phyloP scores from a whole-genome alignment of 2,113 vertebrate species.

The Dendrocopos noguchii region DNA sequence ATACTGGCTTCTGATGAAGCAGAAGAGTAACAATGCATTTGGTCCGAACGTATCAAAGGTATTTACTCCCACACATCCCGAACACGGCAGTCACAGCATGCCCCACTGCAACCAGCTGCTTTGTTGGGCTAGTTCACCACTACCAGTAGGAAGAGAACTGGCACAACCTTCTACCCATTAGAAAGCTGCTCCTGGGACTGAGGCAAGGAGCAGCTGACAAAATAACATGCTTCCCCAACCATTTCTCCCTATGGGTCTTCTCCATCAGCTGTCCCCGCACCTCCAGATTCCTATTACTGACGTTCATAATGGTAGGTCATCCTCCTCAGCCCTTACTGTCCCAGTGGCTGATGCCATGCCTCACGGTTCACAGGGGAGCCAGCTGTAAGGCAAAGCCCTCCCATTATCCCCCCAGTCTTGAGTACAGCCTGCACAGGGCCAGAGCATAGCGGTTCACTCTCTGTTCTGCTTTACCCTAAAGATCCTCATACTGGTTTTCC shows the following conservation, averaged over 20 bases:
- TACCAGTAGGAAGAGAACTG: background rate
- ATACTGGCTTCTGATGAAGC: background rate
- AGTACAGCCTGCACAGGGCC: accelerated
- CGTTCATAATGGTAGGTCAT: background rate
- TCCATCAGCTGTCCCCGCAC: background rate
- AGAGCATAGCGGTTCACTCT: background rate
- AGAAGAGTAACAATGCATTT: background rate
- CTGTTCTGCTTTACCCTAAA: background rate
- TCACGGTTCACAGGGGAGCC: background rate
- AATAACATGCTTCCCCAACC: accelerated
- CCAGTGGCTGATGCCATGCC: accelerated
- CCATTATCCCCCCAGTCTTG: background rate
- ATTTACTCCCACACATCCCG: background rate
- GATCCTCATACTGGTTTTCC: background rate
- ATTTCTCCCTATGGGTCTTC: background rate
- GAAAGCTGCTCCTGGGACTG: background rate
- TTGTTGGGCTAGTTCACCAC: background rate
- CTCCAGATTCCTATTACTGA: background rate
- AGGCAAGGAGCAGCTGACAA: background rate
- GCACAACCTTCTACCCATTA: background rate
- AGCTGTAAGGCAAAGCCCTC: background rate
- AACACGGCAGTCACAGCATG: background rate
- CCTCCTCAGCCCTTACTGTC: background rate
- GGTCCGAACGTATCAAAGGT: background rate
- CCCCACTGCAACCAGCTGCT: background rate